phyloP scores from a whole-genome alignment of 2,113 vertebrate species.

The Eleginops maclovinus region DNA sequence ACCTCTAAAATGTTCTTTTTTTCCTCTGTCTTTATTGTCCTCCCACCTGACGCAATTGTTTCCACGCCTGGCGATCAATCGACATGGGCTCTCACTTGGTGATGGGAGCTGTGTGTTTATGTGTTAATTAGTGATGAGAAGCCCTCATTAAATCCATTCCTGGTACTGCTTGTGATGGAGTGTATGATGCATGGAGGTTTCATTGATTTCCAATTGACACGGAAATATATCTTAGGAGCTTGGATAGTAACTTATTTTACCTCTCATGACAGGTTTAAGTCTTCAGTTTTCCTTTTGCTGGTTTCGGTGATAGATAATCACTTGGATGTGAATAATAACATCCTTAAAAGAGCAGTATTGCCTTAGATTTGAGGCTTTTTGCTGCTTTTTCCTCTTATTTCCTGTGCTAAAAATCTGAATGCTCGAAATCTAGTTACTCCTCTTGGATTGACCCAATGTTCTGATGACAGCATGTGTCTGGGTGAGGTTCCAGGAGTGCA shows the following conservation, averaged over 20 bases:
- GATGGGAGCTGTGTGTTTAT: conserved; percentile 48
- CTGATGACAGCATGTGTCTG: conserved; percentile 2
- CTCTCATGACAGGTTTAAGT: conserved; percentile 38
- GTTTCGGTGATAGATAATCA: conserved; percentile 42
- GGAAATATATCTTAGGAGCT: conserved; percentile 40
- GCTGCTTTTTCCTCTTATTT: conserved; percentile 18
- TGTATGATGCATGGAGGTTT: conserved; percentile 4
- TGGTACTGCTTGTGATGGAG: conserved; percentile 9
- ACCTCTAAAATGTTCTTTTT: conserved; percentile 26
- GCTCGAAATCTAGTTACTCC: conserved; percentile 10
- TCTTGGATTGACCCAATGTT: conserved; percentile 17
- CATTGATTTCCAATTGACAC: conserved; percentile 52
- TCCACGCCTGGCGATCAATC: conserved; percentile 3
- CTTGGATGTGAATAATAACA: conserved; percentile 45
- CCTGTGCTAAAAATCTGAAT: not conserved
- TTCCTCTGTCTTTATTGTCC: not conserved
- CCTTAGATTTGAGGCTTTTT: conserved; percentile 12
- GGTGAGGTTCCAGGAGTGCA: not conserved
- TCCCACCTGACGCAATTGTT: conserved; percentile 4
- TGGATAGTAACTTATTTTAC: conserved; percentile 31
- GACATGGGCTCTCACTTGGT: conserved; percentile 18
- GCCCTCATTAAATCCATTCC: conserved; percentile 45
- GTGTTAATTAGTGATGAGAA: conserved; percentile 71
- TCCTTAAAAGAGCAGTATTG: conserved; percentile 31
- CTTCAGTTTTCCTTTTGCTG: conserved; percentile 19